Percentiles rank a stretch among this genome's conserved stretches.
phyloP scores from a whole-genome alignment of 2,113 vertebrate species.

The Oostethus manadensis region DNA sequence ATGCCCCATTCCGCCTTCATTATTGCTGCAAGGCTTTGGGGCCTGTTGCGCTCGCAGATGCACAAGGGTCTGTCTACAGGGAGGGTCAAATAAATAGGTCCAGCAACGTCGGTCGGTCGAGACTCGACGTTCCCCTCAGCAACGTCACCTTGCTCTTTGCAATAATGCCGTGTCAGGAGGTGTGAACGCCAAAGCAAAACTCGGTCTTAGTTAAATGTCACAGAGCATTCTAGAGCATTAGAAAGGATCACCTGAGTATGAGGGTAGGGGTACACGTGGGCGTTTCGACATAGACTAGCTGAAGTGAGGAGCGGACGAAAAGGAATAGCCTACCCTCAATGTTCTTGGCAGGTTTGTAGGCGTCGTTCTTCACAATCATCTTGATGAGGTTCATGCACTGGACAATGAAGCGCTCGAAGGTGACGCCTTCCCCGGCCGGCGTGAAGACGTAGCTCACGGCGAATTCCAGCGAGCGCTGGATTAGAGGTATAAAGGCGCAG shows the following conservation, averaged over 20 bases:
- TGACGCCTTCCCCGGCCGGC: constrained; percentile 85
- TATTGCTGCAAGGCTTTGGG: not conserved
- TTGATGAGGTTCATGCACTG: constrained; percentile 99
- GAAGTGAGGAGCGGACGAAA: too few relatives aligned
- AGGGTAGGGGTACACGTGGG: too few relatives aligned
- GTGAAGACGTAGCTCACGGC: constrained; percentile 93
- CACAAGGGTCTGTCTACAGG: constrained; percentile 10
- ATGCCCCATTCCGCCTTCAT: constrained; percentile 1
- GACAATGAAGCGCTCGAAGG: constrained; percentile 93
- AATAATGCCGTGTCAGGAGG: constrained; percentile 3
- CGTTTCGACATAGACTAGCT: too few relatives aligned
- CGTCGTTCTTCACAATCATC: constrained; percentile 96
- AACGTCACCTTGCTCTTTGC: not conserved
- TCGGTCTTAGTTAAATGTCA: not conserved
- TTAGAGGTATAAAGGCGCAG: constrained; percentile 87
- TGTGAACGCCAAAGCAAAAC: not conserved
- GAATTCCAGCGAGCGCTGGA: constrained; percentile 91
- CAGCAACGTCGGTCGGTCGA: constrained; percentile 3
- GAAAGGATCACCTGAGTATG: too few relatives aligned
- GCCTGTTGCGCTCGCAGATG: not conserved
- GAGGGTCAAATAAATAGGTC: constrained; percentile 11
- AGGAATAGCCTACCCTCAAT: constrained; percentile 78
- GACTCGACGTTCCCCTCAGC: constrained; percentile 12
- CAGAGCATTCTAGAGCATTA: too few relatives aligned
- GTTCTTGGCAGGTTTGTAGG: constrained; percentile 94